These are phyloP conservation scores for Ricordea florida DNA, from an alignment of 92 coral and sea anemone genomes.

Conservation along the genomic window DNA sequence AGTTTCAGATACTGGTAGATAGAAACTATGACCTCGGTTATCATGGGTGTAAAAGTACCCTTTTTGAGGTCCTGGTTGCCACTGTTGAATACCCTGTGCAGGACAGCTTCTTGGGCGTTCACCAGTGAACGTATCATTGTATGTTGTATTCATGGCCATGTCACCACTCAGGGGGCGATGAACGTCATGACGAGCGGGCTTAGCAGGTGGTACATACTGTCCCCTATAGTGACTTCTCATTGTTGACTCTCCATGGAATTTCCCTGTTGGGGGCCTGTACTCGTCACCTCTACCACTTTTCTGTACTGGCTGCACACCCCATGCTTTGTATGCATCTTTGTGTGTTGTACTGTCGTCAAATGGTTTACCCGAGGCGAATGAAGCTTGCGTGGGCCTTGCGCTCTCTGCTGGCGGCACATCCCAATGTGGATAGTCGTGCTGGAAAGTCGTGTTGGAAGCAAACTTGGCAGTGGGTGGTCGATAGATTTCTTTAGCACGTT, in stretches of 20 bases:
- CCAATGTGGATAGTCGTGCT: conserved; percentile 92
- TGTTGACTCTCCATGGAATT: conserved; percentile 93
- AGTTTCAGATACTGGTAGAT: conserved; percentile 71
- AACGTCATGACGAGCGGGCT: conserved; percentile 78
- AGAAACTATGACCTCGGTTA: conserved; percentile 88
- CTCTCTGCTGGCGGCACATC: conserved; percentile 85
- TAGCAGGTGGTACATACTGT: conserved; percentile 78
- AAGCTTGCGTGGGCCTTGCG: conserved; percentile 83
- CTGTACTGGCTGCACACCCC: conserved; percentile 75
- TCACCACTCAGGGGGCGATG: conserved; percentile 62
- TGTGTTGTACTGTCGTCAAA: conserved; percentile 97
- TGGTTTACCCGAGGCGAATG: conserved; percentile 89
- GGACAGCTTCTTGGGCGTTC: conserved; percentile 88
- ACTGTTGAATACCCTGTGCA: conserved; percentile 81
- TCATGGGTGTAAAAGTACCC: conserved; percentile 79
- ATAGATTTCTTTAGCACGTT: conserved; percentile 79
- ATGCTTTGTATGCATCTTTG: conserved; percentile 86
- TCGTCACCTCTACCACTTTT: conserved; percentile 72
- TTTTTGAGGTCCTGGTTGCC: conserved; percentile 59
- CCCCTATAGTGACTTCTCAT: conserved; percentile 96
- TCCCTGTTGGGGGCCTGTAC: conserved; percentile 89
- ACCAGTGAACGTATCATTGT: conserved; percentile 92
- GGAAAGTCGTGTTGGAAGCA: conserved; percentile 88
- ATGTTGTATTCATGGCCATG: conserved; percentile 90
- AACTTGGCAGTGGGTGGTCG: conserved; percentile 88